Conservation (phyloP, 2,113 vertebrate genomes). For the Coracopsis vasa region DNA sequence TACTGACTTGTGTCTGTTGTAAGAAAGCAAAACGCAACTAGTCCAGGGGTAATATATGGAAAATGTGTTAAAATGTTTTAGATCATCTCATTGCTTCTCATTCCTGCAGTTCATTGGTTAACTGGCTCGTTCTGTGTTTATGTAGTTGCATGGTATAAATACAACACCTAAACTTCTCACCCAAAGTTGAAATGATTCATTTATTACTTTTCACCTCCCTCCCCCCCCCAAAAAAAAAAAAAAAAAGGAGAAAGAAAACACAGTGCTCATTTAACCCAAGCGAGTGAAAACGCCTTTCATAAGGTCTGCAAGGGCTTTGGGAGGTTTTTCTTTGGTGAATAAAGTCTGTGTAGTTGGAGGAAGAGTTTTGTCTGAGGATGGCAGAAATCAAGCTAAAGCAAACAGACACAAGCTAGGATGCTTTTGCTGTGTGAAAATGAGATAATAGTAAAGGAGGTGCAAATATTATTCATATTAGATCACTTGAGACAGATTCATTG, state of each 20-base stretch:
- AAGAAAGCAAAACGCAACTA: conserved; percentile 51
- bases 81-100: background rate
- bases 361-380: conserved; percentile 9
- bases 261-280: conserved; percentile 69
- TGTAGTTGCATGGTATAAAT: conserved; percentile 70
- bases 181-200: conserved; percentile 74
- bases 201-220: conserved; percentile 38
- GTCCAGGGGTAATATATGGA: conserved; percentile 44
- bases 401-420: background rate
- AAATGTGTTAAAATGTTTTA: conserved; percentile 52
- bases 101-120: conserved; percentile 45
- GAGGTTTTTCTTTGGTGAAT: conserved; percentile 57
- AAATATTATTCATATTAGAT: background rate
- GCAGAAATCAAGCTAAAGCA: conserved; percentile 3
- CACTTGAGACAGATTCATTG: background rate
- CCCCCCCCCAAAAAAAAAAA: background rate
- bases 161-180: conserved; percentile 69
- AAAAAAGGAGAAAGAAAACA: conserved; percentile 35
- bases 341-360: conserved; percentile 65
- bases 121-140: conserved; percentile 66
- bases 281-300: conserved; percentile 79
- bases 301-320: conserved; percentile 42
- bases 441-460: background rate
- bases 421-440: background rate
- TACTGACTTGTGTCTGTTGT: conserved; percentile 47